Percentiles rank a stretch among this genome's conserved stretches.
phyloP scores from a whole-genome alignment of 1,140 invertebrate species.

The Drosophila biarmipes region DNA sequence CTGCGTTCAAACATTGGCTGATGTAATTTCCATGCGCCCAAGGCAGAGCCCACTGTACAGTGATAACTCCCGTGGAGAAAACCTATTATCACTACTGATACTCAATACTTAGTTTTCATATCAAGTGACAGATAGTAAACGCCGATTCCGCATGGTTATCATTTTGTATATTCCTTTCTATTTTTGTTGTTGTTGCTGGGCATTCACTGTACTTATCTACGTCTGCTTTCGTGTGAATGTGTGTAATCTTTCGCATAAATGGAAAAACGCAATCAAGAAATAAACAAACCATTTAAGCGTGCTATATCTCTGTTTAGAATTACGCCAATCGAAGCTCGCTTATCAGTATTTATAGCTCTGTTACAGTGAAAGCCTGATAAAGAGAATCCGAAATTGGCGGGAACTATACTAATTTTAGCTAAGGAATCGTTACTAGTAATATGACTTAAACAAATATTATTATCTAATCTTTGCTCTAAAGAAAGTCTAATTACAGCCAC shows the following conservation, averaged over 20 bases:
- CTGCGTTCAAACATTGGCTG: slow-evolving; percentile 19
- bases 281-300: slow-evolving; percentile 37
- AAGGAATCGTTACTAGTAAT: not conserved
- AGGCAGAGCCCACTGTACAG: slow-evolving; percentile 16
- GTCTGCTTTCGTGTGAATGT: slow-evolving; percentile 5
- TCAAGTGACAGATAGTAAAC: slow-evolving; percentile 15
- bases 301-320: slow-evolving; percentile 20
- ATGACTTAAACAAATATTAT: too few relatives aligned
- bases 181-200: not conserved
- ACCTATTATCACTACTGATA: slow-evolving; percentile 1
- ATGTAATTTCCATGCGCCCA: slow-evolving; percentile 39
- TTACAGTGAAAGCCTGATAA: slow-evolving; percentile 18
- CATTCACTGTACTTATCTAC: slow-evolving; percentile 41
- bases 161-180: not conserved
- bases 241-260: slow-evolving; percentile 34
- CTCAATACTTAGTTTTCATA: slow-evolving; percentile 1
- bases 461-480: too few relatives aligned
- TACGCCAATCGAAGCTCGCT: slow-evolving; percentile 32
- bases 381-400: not conserved
- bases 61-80: slow-evolving; percentile 1
- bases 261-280: slow-evolving; percentile 32
- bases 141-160: slow-evolving; percentile 12
- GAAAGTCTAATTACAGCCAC: too few relatives aligned
- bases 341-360: slow-evolving; percentile 45
- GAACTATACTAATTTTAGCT: not conserved